These are phyloP conservation scores for Triplophysa dalaica DNA, from an alignment of 2,113 vertebrate genomes.

Conservation along the genomic window DNA sequence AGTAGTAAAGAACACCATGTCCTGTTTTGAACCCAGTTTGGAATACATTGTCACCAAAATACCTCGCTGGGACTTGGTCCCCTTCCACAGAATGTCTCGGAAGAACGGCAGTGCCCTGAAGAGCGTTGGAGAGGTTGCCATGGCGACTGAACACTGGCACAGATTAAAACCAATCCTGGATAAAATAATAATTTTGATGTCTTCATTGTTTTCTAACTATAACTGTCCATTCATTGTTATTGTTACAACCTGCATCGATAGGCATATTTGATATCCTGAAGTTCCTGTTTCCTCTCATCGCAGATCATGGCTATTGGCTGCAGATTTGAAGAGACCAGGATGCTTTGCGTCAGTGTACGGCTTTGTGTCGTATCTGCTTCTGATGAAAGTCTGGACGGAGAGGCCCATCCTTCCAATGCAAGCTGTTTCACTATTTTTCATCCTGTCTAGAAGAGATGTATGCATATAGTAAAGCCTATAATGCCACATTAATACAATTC, in stretches of 20 bases:
- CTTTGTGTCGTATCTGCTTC: conserved; percentile 82
- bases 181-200: conserved; percentile 3
- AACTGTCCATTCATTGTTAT: background rate
- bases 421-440: conserved; percentile 83
- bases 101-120: conserved; percentile 93
- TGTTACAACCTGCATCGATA: background rate
- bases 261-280: background rate
- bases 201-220: too few species aligned
- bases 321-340: conserved; percentile 97
- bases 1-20: conserved; percentile 90
- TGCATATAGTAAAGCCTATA: background rate
- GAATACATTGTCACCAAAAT: conserved; percentile 96
- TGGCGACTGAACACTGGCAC: background rate
- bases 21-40: conserved; percentile 94
- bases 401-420: conserved; percentile 83
- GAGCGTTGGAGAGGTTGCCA: conserved; percentile 87
- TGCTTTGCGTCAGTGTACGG: conserved; percentile 87
- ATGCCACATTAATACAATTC: too few species aligned
- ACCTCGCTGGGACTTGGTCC: conserved; percentile 93
- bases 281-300: background rate
- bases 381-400: conserved; percentile 85
- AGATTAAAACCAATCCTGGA: conserved; percentile 5
- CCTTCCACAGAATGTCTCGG: conserved; percentile 86
- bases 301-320: conserved; percentile 95
- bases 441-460: background rate